These are phyloP conservation scores for Dendrocincla tyrannina DNA, from an alignment of 2,797 vertebrate species.

Conservation along the genomic window DNA sequence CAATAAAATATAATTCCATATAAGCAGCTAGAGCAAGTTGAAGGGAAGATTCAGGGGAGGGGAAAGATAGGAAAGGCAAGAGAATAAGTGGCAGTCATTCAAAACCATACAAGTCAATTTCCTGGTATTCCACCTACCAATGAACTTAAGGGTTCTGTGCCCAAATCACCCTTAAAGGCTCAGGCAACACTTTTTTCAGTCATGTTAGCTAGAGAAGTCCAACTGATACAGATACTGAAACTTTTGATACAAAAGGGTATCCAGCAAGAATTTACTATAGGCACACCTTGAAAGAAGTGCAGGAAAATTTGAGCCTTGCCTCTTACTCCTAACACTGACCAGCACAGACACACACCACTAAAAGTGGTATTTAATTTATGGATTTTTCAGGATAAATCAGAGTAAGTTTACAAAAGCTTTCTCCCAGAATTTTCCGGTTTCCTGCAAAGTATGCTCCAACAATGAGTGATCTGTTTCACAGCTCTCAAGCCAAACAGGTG, in stretches of 20 bases:
- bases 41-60: background rate
- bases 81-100: background rate
- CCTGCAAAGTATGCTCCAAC: background rate
- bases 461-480: background rate
- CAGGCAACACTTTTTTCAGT: background rate
- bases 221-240: background rate
- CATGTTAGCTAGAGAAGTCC: background rate
- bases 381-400: background rate
- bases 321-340: background rate
- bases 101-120: background rate
- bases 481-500: background rate
- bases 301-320: background rate
- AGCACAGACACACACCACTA: background rate
- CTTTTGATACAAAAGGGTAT: background rate
- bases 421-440: background rate
- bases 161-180: background rate
- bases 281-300: background rate
- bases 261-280: background rate
- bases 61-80: background rate
- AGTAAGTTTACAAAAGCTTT: background rate
- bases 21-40: background rate
- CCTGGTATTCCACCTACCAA: background rate
- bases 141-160: background rate
- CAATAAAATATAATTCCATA: background rate
- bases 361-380: fast-evolving